A percentile compares a stretch with the other conserved stretches of the same genome.
Evolutionary conservation across 2,888 invertebrate species (phyloP).

Genomic region (Allolobophora icterica): DNA sequence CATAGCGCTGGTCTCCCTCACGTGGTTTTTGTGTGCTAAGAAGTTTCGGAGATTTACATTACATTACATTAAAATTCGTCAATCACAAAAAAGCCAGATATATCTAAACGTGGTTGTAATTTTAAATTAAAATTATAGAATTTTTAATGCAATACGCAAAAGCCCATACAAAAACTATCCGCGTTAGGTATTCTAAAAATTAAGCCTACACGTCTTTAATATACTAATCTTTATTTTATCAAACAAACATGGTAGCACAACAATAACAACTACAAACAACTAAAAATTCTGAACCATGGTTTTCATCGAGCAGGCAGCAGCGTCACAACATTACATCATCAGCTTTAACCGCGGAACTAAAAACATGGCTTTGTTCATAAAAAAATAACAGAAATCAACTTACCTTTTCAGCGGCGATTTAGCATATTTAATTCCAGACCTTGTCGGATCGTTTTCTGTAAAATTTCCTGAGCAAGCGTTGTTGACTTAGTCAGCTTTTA

Average conservation of each 20-base stretch:
- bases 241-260: neutral
- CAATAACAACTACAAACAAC: neutral
- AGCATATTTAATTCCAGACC: slow-evolving; percentile 11
- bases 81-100: too few relatives aligned
- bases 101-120: too few relatives aligned
- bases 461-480: neutral
- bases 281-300: neutral
- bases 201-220: too few relatives aligned
- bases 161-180: too few relatives aligned
- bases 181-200: too few relatives aligned
- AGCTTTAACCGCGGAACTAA: too few relatives aligned
- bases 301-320: neutral
- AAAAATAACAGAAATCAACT: neutral
- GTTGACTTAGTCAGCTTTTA: slow-evolving; percentile 17
- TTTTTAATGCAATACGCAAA: too few relatives aligned
- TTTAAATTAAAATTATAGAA: too few relatives aligned
- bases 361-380: neutral
- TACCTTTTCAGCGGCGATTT: neutral
- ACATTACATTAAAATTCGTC: too few relatives aligned
- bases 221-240: neutral
- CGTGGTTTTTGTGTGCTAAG: too few relatives aligned
- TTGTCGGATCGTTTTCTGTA: neutral
- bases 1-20: too few relatives aligned
- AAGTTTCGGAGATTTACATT: too few relatives aligned
- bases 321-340: neutral